Base-by-base conservation (phyloP, 2,888 invertebrate genomes). In the Willowsia nigromaculata region DNA sequence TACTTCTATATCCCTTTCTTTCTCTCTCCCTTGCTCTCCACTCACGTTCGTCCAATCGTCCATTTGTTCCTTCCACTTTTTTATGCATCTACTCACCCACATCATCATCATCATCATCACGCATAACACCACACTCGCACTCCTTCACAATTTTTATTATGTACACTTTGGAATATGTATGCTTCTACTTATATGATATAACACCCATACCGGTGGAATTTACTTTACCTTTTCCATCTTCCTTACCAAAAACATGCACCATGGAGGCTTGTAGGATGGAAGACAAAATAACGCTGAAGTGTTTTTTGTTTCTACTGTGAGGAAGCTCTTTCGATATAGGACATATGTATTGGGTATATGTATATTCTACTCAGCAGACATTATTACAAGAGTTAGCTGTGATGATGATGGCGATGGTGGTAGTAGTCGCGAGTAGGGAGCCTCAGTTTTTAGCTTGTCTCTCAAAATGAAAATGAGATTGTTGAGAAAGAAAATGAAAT, bases 401-500 rank as follows among this genome's bases (percentile, higher is more conserved):
- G 30, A 78, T 53, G 78, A 53, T 78, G 78, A 27, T 81, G 25
- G 27, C 62, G 53, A 33, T 68, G 56, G 87, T 86, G 37, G 85
- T 84, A 33, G 71, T 87, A 71, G 88, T 88, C 37, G 82, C 88
- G 74, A 59, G 83, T 82, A 83, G 88, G 88, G 88, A 76, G 88
- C 82, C 78, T 78, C 33, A 33, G 53, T 78, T 78, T 78, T 78
- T 78, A 78, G 78, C 78, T 85, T 89, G 89, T 89, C 89, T 89
- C 85, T 89, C 89, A 85, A 89, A 89, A 89, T 90, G 90, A 89
- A 89, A 90, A 90, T 90, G 85, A 85, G 85, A 89, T 89, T 85
- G 89, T 85, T 82, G 85, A 89, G 85, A 85, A 89, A 80, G 89
- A 89, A 91, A 91, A 88, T 91, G 91, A 91, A 92, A 92, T 92